Evolutionary conservation across 1,140 invertebrate species (phyloP), one percentile per base, ranked within the genome.

Genomic region (Arctopsyche grandis): DNA sequence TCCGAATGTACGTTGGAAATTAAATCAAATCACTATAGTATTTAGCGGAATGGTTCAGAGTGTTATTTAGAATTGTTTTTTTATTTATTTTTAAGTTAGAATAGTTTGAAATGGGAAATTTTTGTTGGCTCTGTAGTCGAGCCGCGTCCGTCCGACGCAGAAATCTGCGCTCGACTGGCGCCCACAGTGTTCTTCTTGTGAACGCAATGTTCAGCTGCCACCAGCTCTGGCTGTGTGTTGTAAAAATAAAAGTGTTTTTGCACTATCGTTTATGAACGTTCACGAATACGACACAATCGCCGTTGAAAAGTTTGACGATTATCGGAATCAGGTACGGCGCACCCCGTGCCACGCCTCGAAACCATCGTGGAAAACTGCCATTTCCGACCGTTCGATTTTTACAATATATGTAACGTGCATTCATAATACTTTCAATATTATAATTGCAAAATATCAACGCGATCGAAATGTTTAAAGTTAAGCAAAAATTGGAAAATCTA

Each of bases 131-230:
- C 29, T 1, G 1, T 38, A 38, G 29, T 38, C 29, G 29, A 38
- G 71, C 43, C 22, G 74, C 74, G 74, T 63, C 74, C 74, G 74
- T 76, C 56, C 58, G 43, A 52, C 74, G 74, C 74, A 76, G 74
- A 63, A 76, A 76, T 76, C 74, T 76, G 74, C 74, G 56, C 74
- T 63, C 56, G 46, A 76, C 74, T 76, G 74, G 26, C 74, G 74
- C n/a, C 21, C 74, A 76, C 74, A n/a, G n/a, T 43, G 44, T 19
- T 14, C 19, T 9, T 26, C 70, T 74, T 38, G 70, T 52, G 70
- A 74, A 48, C 70, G 70, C 26, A 14, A 21, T 66, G 22, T 66
- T 26, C 22, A 56, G 71, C 38, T 26, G 16, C 16, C 19, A 19
- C 24, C 7, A 38, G 29, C 29, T 38, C 29, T 38, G 29, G 29